Evolutionary conservation across 2,888 invertebrate species (phyloP), one percentile per base, ranked within the genome.

Genomic region (Cerastis leucographa): DNA sequence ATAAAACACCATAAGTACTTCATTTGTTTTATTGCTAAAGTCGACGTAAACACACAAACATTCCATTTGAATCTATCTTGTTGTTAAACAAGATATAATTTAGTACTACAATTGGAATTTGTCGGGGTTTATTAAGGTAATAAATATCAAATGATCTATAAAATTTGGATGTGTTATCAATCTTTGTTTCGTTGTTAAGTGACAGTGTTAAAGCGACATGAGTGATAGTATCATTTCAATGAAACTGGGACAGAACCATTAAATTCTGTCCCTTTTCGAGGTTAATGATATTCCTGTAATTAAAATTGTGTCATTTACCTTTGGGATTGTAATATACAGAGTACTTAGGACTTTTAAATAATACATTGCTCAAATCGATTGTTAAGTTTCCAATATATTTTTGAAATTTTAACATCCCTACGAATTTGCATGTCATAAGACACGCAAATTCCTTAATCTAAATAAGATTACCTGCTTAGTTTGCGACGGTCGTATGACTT

Each of bases 111-210:
- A 86, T 89, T 85, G 71, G 76, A 84, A 87, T 89, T 89, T 85
- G 83, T 87, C 83, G 70, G 67, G 71, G 83, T 89, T 90, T 88
- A 90, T 80, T 78, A 80, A 74, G 62, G 79, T 85, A 68, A 88
- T 89, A 90, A 90, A 89, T 87, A 78, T 84, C 67, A 83, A 87
- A 89, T 85, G 86, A 81, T 86, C 85, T 87, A 85, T 88, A 89
- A 84, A 87, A 84, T 83, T 80, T 71, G 78, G 83, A 80, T 76
- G 78, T 70, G 80, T 84, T 87, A 88, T 88, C 81, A 88, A 88
- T 89, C 84, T 85, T 76, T 76, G 81, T 86, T 62, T 64, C n/a
- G 5, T 69, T 66, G 76, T 76, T 62, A 76, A 87, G 54, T 71
- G 42, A 35, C 35, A 35, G 35, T 35, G 35, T 35, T 35, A 35